Conservation (phyloP, 1,140 invertebrate genomes). For the Aphaenogaster floridana region DNA sequence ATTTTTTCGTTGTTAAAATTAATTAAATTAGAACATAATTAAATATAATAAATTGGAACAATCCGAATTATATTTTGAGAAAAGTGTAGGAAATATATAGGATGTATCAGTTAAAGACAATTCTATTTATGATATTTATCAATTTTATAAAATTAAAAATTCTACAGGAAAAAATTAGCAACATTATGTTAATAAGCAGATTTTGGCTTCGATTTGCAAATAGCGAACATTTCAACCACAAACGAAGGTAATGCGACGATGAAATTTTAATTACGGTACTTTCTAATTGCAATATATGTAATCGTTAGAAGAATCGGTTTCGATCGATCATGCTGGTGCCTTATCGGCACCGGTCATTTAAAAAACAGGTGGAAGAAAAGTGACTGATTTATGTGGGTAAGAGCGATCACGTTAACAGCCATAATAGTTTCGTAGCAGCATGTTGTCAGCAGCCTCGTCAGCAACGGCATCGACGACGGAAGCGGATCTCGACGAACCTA, state of each 20-base stretch:
- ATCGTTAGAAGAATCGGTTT: neutral
- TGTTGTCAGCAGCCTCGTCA: slow-evolving; percentile 58
- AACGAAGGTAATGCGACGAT: neutral
- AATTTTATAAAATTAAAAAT: slow-evolving; percentile 1
- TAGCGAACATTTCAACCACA: neutral
- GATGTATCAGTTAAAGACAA: neutral
- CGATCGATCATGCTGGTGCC: neutral
- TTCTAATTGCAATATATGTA: neutral
- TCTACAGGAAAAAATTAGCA: neutral
- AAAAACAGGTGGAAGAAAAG: neutral
- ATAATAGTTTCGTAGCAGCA: slow-evolving; percentile 15
- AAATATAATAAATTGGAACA: neutral
- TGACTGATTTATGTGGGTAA: neutral
- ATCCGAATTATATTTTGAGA: neutral
- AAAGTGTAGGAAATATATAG: neutral
- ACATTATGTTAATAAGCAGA: neutral
- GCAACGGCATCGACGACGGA: slow-evolving; percentile 26
- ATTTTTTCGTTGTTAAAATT: neutral
- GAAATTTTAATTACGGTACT: neutral
- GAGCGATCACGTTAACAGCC: neutral
- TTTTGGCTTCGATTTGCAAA: neutral
- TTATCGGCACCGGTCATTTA: neutral
- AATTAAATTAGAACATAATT: neutral
- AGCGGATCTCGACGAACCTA: slow-evolving; percentile 17
- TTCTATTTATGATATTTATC: neutral